Percentiles rank a stretch among this genome's conserved stretches.
Evolutionary conservation across 1,140 invertebrate genomes (phyloP).

Genomic region (Drosophila nikananu): DNA sequence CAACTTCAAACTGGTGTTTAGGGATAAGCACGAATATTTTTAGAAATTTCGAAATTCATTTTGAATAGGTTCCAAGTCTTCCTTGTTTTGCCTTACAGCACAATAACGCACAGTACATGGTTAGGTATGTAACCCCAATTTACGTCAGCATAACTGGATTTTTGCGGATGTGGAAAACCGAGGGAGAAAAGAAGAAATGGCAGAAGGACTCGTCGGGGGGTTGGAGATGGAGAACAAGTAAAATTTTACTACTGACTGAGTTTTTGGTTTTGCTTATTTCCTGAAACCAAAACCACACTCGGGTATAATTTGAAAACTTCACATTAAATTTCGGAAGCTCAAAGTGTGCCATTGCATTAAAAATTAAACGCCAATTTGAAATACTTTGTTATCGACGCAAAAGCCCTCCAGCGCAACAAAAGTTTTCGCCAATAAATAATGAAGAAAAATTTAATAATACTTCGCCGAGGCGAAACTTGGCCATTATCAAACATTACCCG

Average conservation of each 20-base stretch:
- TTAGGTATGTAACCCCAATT: slow-evolving; percentile 58
- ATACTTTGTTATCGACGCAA: slow-evolving; percentile 53
- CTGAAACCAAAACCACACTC: slow-evolving; percentile 17
- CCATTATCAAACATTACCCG: slow-evolving; percentile 69
- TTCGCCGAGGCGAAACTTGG: slow-evolving; percentile 64
- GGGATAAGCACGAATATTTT: too few relatives aligned
- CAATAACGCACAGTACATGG: slow-evolving; percentile 14
- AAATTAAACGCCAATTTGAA: slow-evolving; percentile 59
- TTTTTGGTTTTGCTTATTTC: slow-evolving; percentile 22
- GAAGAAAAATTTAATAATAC: slow-evolving; percentile 62
- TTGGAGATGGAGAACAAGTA: slow-evolving; percentile 7
- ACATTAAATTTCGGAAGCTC: slow-evolving; percentile 10
- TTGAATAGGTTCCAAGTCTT: not conserved
- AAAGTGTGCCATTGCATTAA: slow-evolving; percentile 37
- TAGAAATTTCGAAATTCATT: too few relatives aligned
- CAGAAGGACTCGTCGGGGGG: not conserved
- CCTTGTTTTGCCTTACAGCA: not conserved
- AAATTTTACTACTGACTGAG: slow-evolving; percentile 36
- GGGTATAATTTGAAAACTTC: slow-evolving; percentile 1
- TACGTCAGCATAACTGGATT: slow-evolving; percentile 63
- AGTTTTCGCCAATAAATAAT: slow-evolving; percentile 68
- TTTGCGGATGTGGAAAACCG: slow-evolving; percentile 41
- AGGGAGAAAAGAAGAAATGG: slow-evolving; percentile 22
- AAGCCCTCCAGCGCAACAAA: slow-evolving; percentile 19
- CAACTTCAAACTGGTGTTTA: not conserved